phyloP scores from a whole-genome alignment of 2,888 invertebrate species.

The Toxonevra muliebris region DNA sequence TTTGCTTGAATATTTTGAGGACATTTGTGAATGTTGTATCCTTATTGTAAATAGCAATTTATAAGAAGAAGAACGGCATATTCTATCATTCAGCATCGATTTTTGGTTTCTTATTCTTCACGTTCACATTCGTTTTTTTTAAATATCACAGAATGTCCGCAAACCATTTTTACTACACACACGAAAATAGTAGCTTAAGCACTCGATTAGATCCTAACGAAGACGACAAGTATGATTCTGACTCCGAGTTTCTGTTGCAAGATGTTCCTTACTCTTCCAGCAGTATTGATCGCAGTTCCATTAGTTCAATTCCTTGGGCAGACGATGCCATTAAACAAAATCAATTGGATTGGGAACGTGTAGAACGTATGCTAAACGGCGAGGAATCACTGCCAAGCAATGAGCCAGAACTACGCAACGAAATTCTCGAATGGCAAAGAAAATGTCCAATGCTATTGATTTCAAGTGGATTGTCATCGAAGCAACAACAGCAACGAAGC shows the following conservation, averaged over 20 bases:
- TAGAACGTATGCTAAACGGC: constrained; percentile 60
- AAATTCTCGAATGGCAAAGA: constrained; percentile 62
- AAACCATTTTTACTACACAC: constrained; percentile 49
- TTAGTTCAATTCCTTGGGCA: constrained; percentile 65
- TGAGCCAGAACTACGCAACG: constrained; percentile 55
- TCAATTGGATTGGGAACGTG: constrained; percentile 62
- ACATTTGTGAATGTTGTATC: too few species aligned
- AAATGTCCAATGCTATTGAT: constrained; percentile 57
- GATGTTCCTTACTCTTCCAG: constrained; percentile 62
- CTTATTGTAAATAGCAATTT: too few species aligned
- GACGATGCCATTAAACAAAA: constrained; percentile 65
- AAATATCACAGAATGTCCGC: constrained; percentile 46
- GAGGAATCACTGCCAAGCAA: constrained; percentile 51
- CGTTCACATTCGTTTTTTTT: background rate
- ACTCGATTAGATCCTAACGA: constrained; percentile 33
- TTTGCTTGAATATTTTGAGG: too few species aligned
- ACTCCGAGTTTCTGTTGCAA: constrained; percentile 53
- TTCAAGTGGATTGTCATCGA: constrained; percentile 4
- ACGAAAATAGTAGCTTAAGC: constrained; percentile 35
- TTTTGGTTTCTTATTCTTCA: too few species aligned
- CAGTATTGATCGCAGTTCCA: constrained; percentile 61
- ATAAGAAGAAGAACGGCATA: too few species aligned
- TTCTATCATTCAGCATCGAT: too few species aligned
- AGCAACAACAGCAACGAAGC: constrained; percentile 42
- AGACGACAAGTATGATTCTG: constrained; percentile 44